phyloP scores from a whole-genome alignment of 1,140 invertebrate species.

The Paraescarpia echinospica region DNA sequence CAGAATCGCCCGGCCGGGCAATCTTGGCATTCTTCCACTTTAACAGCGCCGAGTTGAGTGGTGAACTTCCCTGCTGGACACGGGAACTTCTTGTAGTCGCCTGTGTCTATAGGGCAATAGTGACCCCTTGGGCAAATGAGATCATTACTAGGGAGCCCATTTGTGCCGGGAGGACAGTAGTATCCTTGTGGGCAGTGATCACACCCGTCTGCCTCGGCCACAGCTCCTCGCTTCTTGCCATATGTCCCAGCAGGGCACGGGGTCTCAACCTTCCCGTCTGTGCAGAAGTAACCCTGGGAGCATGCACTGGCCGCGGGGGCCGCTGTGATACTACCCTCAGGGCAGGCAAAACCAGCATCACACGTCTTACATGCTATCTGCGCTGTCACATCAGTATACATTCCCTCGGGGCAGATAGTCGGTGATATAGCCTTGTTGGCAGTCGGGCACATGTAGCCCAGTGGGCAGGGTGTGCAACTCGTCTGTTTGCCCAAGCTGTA shows the following conservation, averaged over 20 bases:
- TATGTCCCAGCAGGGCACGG: conserved; percentile 39
- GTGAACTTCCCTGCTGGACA: conserved; percentile 47
- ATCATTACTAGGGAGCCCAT: conserved; percentile 20
- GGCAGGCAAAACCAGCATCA: conserved; percentile 47
- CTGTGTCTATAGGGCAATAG: conserved; percentile 44
- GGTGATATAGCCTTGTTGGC: conserved; percentile 31
- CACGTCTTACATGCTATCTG: conserved; percentile 38
- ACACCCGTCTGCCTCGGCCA: conserved; percentile 36
- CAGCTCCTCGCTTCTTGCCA: conserved; percentile 41
- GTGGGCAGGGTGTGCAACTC: conserved; percentile 31
- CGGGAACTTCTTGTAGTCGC: conserved; percentile 40
- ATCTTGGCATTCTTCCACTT: conserved; percentile 35
- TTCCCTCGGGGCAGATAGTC: conserved; percentile 26
- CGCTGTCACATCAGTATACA: conserved; percentile 34
- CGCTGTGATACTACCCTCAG: conserved; percentile 43
- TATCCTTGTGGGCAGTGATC: conserved; percentile 44
- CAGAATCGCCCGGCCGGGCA: conserved; percentile 49
- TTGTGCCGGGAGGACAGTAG: conserved; percentile 42
- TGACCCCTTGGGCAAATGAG: conserved; percentile 46
- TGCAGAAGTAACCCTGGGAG: conserved; percentile 50
- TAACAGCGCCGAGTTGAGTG: conserved; percentile 38
- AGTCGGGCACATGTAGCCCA: conserved; percentile 31
- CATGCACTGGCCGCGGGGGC: conserved; percentile 41
- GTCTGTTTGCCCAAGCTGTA: conserved; percentile 26
- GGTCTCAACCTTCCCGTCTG: conserved; percentile 37